Evolutionary conservation across 2,888 invertebrate species (phyloP).

Genomic region (Prenolepis imparis): DNA sequence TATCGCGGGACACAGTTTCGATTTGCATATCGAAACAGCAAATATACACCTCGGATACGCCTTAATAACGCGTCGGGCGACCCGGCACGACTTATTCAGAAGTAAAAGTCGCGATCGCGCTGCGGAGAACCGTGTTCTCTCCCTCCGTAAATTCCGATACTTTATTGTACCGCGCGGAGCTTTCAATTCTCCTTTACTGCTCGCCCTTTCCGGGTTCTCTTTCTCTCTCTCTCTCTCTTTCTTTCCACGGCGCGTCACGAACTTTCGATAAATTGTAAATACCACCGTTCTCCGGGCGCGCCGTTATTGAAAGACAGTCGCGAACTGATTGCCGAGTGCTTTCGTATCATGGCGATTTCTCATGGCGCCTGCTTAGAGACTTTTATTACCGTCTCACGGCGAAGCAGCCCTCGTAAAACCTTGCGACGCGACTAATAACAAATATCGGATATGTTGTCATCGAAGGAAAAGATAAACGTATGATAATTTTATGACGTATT

Average conservation of each 20-base stretch:
- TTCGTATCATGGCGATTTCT: conserved; percentile 62
- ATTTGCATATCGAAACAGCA: conserved; percentile 47
- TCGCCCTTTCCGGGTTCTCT: conserved; percentile 51
- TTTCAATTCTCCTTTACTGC: conserved; percentile 64
- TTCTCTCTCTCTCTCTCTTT: background rate
- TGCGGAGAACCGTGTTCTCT: conserved; percentile 33
- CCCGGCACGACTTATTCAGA: conserved; percentile 42
- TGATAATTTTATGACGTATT: background rate
- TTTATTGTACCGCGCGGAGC: conserved; percentile 46
- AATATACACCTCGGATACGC: conserved; percentile 45
- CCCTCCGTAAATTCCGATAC: conserved; percentile 62
- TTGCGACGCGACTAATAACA: background rate
- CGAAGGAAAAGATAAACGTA: background rate
- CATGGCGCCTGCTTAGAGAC: conserved; percentile 10
- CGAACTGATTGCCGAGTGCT: conserved; percentile 72
- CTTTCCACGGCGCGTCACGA: conserved; percentile 58
- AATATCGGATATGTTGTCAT: background rate
- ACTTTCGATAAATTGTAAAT: conserved; percentile 74
- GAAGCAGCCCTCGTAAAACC: background rate
- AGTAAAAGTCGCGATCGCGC: conserved; percentile 43
- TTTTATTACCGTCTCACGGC: conserved; percentile 36
- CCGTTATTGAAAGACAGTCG: conserved; percentile 73
- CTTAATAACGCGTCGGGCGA: conserved; percentile 48
- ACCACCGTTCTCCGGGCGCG: conserved; percentile 57
- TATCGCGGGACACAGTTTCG: conserved; percentile 15